phyloP scores from a whole-genome alignment of 2,797 vertebrate genomes.

The Petrocephalus schoutedeni region DNA sequence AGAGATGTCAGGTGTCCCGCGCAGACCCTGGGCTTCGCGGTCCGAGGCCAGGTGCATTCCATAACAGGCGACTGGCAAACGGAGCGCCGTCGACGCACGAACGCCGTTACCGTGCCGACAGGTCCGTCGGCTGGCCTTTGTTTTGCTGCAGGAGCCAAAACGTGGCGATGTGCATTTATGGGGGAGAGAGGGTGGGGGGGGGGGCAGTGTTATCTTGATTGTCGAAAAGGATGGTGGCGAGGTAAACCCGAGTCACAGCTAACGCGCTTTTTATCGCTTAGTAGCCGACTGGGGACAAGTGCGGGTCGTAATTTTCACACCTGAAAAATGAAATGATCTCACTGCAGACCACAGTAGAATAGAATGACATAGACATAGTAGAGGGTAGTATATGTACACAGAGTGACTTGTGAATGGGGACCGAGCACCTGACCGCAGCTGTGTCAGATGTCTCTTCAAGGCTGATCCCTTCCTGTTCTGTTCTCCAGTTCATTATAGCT shows the following conservation, averaged over 20 bases:
- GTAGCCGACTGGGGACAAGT: slow-evolving; percentile 47
- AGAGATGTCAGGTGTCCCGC: slow-evolving; percentile 54
- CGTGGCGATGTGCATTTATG: too few relatives aligned
- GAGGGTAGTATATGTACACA: background rate
- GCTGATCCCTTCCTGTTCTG: background rate
- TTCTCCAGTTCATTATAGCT: background rate
- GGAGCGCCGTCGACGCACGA: background rate
- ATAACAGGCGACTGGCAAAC: slow-evolving; percentile 63
- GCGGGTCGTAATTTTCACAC: slow-evolving; percentile 6
- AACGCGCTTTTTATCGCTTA: slow-evolving; percentile 57
- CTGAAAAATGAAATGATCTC: background rate
- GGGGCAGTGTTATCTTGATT: slow-evolving; percentile 33
- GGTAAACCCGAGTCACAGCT: slow-evolving; percentile 59
- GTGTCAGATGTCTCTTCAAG: background rate
- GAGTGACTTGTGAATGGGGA: background rate
- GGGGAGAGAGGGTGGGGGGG: too few relatives aligned
- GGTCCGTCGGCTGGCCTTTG: slow-evolving; percentile 52
- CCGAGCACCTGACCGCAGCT: background rate
- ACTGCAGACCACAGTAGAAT: background rate
- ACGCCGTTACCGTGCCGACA: slow-evolving; percentile 25
- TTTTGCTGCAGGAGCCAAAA: slow-evolving; percentile 51
- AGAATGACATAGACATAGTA: background rate
- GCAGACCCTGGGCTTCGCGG: slow-evolving; percentile 40
- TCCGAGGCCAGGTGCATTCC: slow-evolving; percentile 34
- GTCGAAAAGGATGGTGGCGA: slow-evolving; percentile 67